Conservation (phyloP, 1,140 invertebrate species). For the Rhopalosiphum maidis region DNA sequence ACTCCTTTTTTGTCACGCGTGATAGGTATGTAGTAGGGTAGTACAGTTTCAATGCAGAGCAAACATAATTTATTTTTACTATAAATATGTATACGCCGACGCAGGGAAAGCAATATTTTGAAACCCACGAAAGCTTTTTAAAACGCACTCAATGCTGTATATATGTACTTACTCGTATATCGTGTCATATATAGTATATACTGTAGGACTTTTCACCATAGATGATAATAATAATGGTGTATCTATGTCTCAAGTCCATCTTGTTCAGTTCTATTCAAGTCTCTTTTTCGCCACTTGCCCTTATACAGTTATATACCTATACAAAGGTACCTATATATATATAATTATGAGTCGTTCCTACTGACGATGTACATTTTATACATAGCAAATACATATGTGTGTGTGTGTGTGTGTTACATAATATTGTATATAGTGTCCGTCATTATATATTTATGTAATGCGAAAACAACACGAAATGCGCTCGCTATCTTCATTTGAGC, state of each 20-base stretch:
- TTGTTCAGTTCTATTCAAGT: neutral
- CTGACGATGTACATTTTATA: neutral
- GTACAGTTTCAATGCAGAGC: neutral
- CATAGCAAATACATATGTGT: neutral
- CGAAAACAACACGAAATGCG: neutral
- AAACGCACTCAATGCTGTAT: neutral
- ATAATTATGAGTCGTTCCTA: neutral
- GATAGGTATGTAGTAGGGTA: neutral
- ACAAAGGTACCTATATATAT: neutral
- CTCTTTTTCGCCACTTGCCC: neutral
- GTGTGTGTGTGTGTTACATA: no score
- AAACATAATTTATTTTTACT: constrained; percentile 21
- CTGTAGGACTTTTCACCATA: neutral
- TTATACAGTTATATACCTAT: no score
- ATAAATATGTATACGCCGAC: neutral
- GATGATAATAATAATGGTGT: neutral
- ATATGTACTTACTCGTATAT: neutral
- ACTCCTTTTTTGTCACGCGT: neutral
- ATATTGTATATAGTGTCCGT: no score
- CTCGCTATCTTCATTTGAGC: neutral
- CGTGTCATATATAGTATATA: neutral
- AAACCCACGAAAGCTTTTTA: neutral
- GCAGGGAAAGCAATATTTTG: neutral
- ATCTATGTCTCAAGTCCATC: neutral
- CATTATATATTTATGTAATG: neutral